Evolutionary conservation across 1,140 invertebrate species (phyloP).

Genomic region (Macrosteles quadrilineatus): DNA sequence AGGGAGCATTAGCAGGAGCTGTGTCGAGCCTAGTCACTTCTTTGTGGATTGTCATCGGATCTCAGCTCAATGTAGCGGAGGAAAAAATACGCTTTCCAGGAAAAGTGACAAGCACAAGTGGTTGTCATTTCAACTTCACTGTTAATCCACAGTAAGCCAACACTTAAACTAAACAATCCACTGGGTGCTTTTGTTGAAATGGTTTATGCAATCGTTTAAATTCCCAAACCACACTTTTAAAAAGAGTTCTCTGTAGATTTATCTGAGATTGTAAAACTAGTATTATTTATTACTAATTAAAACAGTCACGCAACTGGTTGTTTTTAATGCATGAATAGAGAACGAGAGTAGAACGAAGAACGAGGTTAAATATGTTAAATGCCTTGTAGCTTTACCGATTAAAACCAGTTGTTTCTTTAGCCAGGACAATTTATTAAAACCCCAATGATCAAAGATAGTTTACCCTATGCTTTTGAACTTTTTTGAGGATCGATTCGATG

Average conservation of each 20-base stretch:
- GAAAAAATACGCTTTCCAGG: slow-evolving; percentile 31
- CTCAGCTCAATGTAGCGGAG: slow-evolving; percentile 29
- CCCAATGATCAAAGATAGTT: too few species aligned
- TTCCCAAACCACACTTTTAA: not conserved
- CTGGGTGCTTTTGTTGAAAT: not conserved
- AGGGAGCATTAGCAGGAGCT: slow-evolving; percentile 36
- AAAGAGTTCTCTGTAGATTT: not conserved
- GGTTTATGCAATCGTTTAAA: not conserved
- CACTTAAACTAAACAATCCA: too few species aligned
- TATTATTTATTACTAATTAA: not conserved
- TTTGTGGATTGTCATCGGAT: slow-evolving; percentile 29
- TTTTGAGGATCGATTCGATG: too few species aligned
- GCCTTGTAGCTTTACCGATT: too few species aligned
- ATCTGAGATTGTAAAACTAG: not conserved
- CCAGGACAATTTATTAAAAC: too few species aligned
- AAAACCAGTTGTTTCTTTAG: too few species aligned
- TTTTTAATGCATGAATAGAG: too few species aligned
- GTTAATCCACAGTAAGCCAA: not conserved
- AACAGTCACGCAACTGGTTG: not conserved
- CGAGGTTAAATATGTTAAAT: too few species aligned
- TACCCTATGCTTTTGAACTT: too few species aligned
- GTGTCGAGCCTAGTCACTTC: slow-evolving; percentile 24
- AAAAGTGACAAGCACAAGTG: slow-evolving; percentile 32
- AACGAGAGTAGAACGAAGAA: too few species aligned
- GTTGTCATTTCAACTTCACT: slow-evolving; percentile 34